phyloP scores from a whole-genome alignment of 2,797 vertebrate species.

The Erethizon dorsatum region DNA sequence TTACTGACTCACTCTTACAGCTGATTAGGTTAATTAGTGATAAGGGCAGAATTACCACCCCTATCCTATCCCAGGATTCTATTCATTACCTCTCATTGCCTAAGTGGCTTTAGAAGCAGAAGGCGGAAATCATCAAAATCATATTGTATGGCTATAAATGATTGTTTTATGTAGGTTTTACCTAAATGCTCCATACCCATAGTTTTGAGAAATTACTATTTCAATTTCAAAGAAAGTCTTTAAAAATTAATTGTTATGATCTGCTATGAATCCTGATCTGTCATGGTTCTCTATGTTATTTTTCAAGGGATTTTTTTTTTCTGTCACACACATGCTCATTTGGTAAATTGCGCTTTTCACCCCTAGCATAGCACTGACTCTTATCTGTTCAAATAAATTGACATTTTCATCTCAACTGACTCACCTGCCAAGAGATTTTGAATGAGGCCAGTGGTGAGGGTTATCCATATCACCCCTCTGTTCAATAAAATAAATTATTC shows the following conservation, averaged over 20 bases:
- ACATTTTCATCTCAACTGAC: slow-evolving; percentile 53
- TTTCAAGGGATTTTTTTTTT: background rate
- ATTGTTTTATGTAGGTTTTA: background rate
- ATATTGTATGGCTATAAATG: background rate
- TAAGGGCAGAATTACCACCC: slow-evolving; percentile 51
- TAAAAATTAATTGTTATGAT: background rate
- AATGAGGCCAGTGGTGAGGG: background rate
- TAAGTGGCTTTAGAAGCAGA: slow-evolving; percentile 55
- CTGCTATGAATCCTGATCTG: background rate
- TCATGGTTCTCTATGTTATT: background rate
- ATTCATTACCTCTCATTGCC: background rate
- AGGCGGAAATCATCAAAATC: slow-evolving; percentile 57
- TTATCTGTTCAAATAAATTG: slow-evolving; percentile 65
- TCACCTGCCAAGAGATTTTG: slow-evolving; percentile 58
- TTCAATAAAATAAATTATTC: slow-evolving; percentile 58
- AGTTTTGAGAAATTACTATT: background rate
- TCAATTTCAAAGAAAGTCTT: slow-evolving; percentile 55
- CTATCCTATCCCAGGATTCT: background rate
- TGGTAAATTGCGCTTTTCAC: slow-evolving; percentile 35
- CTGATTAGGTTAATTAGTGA: slow-evolving; percentile 72
- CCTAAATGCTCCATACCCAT: background rate
- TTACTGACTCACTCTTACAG: slow-evolving; percentile 50
- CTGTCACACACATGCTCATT: background rate
- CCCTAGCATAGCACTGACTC: slow-evolving; percentile 30
- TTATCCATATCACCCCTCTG: slow-evolving; percentile 1